These are phyloP conservation scores for Hiodon alosoides DNA, from an alignment of 2,113 vertebrate species.

Conservation along the genomic window DNA sequence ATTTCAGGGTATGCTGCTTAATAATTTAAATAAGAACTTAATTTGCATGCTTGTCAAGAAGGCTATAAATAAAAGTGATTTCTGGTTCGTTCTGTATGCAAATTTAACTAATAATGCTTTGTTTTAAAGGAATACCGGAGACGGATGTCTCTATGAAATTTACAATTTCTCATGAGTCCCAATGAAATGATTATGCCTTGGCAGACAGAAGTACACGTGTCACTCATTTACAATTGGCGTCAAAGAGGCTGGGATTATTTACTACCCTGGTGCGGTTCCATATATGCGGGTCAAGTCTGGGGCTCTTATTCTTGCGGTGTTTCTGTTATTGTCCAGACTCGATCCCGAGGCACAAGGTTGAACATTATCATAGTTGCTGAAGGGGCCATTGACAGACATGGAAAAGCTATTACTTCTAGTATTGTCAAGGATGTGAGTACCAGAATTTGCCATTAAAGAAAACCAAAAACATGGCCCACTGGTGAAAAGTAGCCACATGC, in stretches of 20 bases:
- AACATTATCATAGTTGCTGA: conserved; percentile 49
- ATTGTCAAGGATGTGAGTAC: conserved; percentile 43
- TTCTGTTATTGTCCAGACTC: conserved; percentile 34
- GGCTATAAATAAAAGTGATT: no score
- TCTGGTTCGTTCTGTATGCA: no score
- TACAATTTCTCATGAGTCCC: no score
- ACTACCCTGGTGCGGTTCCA: background rate
- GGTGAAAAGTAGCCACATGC: conserved; percentile 16
- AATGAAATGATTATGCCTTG: no score
- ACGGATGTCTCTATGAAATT: no score
- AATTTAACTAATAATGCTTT: no score
- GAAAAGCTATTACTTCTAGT: conserved; percentile 35
- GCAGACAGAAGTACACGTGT: no score
- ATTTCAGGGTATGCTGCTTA: no score
- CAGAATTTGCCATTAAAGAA: background rate
- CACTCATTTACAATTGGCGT: no score
- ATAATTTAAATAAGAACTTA: no score
- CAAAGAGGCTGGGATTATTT: background rate
- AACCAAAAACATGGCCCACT: background rate
- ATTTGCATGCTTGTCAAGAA: no score
- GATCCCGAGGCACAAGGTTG: conserved; percentile 38
- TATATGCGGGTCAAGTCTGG: background rate
- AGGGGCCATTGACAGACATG: conserved; percentile 36
- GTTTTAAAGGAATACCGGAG: no score
- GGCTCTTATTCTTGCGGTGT: conserved; percentile 20